These are phyloP conservation scores for Tinamus guttatus DNA, from an alignment of 2,113 vertebrate species.

Conservation along the genomic window DNA sequence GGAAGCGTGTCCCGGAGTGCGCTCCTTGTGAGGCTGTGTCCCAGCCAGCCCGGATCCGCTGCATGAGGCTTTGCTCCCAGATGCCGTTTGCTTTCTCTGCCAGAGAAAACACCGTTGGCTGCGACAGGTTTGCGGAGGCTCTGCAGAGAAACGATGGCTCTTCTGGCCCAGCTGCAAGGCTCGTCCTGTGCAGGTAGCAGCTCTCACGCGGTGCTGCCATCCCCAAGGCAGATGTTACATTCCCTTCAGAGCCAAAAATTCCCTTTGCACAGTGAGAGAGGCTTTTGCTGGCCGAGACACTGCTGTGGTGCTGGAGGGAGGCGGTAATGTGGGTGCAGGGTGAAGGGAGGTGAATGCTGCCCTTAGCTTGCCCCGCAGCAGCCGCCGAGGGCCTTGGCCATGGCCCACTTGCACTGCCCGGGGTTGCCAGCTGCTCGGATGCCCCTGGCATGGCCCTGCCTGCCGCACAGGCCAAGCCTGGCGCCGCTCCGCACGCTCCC, in stretches of 20 bases:
- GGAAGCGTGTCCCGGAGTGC: neutral
- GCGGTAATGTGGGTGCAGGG: neutral
- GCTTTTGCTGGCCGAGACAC: neutral
- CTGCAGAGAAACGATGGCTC: accelerated
- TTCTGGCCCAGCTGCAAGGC: neutral
- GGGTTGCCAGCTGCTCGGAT: no score
- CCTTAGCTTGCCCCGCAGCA: no score
- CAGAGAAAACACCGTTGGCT: neutral
- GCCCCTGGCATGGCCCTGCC: no score
- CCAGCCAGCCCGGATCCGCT: neutral
- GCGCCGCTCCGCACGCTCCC: no score
- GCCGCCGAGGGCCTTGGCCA: no score
- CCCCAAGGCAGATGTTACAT: accelerated
- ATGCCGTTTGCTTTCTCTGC: neutral
- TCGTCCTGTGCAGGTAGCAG: neutral
- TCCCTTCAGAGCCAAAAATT: neutral
- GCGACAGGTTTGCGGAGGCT: neutral
- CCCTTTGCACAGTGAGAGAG: neutral
- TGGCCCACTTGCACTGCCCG: no score
- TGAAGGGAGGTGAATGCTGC: neutral
- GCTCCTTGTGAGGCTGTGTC: neutral
- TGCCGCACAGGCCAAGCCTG: no score
- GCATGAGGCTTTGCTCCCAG: neutral
- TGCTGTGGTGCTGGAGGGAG: neutral
- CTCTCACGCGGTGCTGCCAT: neutral